These are phyloP conservation scores for Cyrtonyx montezumae DNA, from an alignment of 2,113 vertebrate species.

Conservation along the genomic window DNA sequence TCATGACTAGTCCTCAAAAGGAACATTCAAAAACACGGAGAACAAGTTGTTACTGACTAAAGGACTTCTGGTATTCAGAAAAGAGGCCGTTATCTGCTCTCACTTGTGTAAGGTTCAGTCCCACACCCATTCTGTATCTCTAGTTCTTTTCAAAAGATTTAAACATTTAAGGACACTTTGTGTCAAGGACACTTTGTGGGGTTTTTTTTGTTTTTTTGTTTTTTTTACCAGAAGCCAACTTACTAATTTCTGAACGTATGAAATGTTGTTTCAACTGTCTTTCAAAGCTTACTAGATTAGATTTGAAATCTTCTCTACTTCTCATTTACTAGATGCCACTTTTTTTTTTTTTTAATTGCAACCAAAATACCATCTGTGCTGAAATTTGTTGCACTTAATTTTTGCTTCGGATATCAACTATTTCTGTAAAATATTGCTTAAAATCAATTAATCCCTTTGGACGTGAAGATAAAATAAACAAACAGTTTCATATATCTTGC, in stretches of 20 bases:
- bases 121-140: too few relatives aligned
- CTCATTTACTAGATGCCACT: constrained; percentile 19
- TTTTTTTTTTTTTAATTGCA: constrained; percentile 5
- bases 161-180: not conserved
- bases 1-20: not conserved
- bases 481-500: constrained; percentile 22
- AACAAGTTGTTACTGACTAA: not conserved
- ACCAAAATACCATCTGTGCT: constrained; percentile 67
- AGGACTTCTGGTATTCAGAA: not conserved
- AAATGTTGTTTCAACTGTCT: not conserved
- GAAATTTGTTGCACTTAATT: constrained; percentile 32
- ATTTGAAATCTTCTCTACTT: constrained; percentile 12
- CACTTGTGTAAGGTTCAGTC: not conserved
- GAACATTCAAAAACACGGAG: not conserved
- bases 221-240: not conserved
- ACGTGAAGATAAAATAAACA: constrained; percentile 36
- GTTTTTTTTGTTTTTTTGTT: too few relatives aligned
- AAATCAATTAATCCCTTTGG: constrained; percentile 52
- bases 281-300: constrained; percentile 21
- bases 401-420: constrained; percentile 33
- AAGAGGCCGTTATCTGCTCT: not conserved
- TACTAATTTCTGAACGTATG: not conserved
- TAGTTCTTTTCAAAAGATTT: not conserved
- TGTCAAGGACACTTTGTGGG: not conserved
- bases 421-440: constrained; percentile 44